Conservation (phyloP, 2,113 vertebrate genomes). For the Climacteris rufus region DNA sequence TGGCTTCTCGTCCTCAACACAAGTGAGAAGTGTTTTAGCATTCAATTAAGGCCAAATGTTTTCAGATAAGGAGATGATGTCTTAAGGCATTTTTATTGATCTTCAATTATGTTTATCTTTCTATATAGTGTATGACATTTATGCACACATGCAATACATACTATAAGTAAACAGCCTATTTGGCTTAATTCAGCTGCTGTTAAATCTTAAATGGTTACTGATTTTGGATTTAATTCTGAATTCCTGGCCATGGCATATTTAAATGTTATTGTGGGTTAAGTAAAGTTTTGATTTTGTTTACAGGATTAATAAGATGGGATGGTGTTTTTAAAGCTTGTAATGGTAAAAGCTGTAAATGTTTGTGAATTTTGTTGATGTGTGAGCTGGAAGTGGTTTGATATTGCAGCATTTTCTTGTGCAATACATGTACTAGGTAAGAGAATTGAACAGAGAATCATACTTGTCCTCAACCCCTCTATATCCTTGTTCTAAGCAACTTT, state of each 20-base stretch:
- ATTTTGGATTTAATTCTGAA: background rate
- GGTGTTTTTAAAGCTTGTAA: background rate
- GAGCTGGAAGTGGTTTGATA: background rate
- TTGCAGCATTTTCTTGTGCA: background rate
- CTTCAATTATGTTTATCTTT: background rate
- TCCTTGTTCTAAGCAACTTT: background rate
- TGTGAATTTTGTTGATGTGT: rapidly evolving
- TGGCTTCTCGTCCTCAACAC: background rate
- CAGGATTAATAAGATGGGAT: background rate
- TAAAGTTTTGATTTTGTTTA: background rate
- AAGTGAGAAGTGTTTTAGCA: conserved; percentile 1
- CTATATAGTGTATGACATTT: background rate
- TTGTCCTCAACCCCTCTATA: background rate
- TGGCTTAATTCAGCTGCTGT: background rate
- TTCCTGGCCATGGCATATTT: background rate
- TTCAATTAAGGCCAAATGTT: conserved; percentile 12
- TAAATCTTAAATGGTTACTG: background rate
- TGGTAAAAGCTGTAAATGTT: background rate
- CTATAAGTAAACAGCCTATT: background rate
- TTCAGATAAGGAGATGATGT: background rate
- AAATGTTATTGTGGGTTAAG: background rate
- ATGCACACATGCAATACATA: background rate
- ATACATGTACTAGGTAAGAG: background rate
- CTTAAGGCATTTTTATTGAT: background rate
- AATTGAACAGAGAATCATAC: background rate